A percentile compares a stretch with the other conserved stretches of the same genome.
Evolutionary conservation across 2,888 invertebrate genomes (phyloP).

Genomic region (Cylloceria caligata): DNA sequence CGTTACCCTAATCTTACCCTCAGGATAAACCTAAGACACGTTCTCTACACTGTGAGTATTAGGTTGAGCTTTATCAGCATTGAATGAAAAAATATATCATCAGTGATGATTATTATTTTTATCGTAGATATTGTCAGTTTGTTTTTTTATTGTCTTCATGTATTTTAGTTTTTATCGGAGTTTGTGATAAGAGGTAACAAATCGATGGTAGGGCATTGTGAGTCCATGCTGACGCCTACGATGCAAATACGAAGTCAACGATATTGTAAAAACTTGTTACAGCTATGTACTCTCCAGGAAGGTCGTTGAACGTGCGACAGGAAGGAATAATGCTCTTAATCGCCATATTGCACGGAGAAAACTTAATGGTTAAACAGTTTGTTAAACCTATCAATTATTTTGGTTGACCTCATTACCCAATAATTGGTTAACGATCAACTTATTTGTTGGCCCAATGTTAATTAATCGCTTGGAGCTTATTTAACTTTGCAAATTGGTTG

Average conservation of each 20-base stretch:
- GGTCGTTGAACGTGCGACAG: constrained; percentile 10
- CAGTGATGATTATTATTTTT: neutral
- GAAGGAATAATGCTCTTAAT: neutral
- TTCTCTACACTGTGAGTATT: constrained; percentile 20
- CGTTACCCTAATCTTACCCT: no score
- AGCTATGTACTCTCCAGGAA: neutral
- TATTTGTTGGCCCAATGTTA: no score
- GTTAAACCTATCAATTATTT: no score
- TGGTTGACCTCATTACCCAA: no score
- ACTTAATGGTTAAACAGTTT: no score
- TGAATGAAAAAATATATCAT: neutral
- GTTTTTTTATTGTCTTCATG: neutral
- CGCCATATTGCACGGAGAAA: neutral
- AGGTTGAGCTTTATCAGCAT: neutral
- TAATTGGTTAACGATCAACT: no score
- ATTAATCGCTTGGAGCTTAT: no score
- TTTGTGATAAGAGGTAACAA: neutral
- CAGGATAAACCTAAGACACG: neutral
- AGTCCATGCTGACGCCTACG: neutral
- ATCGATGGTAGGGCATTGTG: neutral
- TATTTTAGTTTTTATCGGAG: neutral
- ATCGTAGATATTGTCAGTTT: neutral
- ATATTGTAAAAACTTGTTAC: constrained; percentile 11
- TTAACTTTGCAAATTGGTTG: no score
- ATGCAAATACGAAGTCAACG: constrained; percentile 7